Evolutionary conservation across 2,113 vertebrate genomes (phyloP), one percentile per base, ranked within the genome.

Genomic region (Abramis brama): DNA sequence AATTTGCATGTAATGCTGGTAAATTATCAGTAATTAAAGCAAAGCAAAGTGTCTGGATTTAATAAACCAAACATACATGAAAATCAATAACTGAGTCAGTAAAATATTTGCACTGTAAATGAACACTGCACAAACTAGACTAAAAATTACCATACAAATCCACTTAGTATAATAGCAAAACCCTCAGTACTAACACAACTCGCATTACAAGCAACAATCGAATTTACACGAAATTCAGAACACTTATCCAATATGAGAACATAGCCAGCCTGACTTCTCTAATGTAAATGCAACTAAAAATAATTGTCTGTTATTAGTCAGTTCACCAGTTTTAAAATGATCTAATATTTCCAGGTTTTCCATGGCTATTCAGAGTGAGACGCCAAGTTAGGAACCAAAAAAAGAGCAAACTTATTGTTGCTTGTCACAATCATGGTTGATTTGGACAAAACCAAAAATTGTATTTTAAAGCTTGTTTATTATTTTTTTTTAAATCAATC

Each of bases 11-110:
- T 30, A 19, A 50, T 33, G 47, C 47, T 33, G 47, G 15, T 77
- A 55, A 55, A 52, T 17, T 30, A 15, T 1, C 25, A 1, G 47
- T 77, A 55, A 11, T 77, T 55, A 77, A 77, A 77, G 74, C 25
- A 77, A 77, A 77, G 47, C 47, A 77, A 30, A 77, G 74, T 50
- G 50, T 52, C 47, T 47, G 43, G 55, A 77, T 55, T 77, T 33
- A 55, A 77, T 77, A 77, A 55, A 55, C n/a, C 25, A 30, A 77
- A 77, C 30, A 77, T 33, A 23, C 75, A 77, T 55, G 25, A 50
- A 47, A 76, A 50, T 52, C 45, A 76, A 76, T 76, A 76, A 27
- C n/a, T 6, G 36, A 43, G 21, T 25, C 36, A n/a, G 4, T 74
- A 45, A 45, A 45, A 76, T 45, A 52, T 50, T 47, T 55, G 47